Evolutionary conservation across 2,888 invertebrate species (phyloP).

Genomic region (Morpho achilles): DNA sequence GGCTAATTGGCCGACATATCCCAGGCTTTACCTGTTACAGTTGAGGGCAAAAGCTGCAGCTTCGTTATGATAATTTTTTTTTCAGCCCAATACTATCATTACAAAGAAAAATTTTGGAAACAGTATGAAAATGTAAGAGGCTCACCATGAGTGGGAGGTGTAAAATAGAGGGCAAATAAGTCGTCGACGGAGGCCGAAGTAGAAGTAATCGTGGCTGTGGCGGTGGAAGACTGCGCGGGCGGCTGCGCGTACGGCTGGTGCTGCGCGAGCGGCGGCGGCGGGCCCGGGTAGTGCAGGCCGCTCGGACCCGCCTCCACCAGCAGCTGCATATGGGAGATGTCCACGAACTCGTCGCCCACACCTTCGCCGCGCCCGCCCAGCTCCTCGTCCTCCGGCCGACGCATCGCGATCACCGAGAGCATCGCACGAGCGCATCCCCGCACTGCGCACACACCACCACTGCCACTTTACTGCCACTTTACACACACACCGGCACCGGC

Average conservation of each 20-base stretch:
- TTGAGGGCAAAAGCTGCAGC: no score
- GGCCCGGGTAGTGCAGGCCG: conserved; percentile 71
- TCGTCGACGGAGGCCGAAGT: conserved; percentile 84
- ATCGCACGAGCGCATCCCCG: conserved; percentile 76
- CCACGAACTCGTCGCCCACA: conserved; percentile 85
- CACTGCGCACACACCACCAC: conserved; percentile 48
- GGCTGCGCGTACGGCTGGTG: conserved; percentile 63
- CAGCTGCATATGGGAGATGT: conserved; percentile 90
- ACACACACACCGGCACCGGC: conserved; percentile 38
- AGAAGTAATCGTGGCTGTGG: conserved; percentile 56
- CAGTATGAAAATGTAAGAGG: neutral
- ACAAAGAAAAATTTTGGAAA: no score
- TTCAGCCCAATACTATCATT: no score
- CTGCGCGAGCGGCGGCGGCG: conserved; percentile 68
- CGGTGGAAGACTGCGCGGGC: conserved; percentile 45
- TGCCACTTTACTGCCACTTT: conserved; percentile 33
- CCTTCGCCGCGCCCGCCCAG: conserved; percentile 71
- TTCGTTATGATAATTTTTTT: no score
- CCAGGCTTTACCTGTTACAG: no score
- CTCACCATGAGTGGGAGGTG: conserved; percentile 81
- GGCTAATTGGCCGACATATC: no score
- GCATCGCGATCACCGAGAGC: conserved; percentile 85
- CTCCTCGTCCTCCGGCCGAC: conserved; percentile 85
- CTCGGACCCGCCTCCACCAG: conserved; percentile 81
- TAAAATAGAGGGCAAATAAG: conserved; percentile 86